phyloP scores from a whole-genome alignment of 1,140 invertebrate species.

The Brachystomella parvula region DNA sequence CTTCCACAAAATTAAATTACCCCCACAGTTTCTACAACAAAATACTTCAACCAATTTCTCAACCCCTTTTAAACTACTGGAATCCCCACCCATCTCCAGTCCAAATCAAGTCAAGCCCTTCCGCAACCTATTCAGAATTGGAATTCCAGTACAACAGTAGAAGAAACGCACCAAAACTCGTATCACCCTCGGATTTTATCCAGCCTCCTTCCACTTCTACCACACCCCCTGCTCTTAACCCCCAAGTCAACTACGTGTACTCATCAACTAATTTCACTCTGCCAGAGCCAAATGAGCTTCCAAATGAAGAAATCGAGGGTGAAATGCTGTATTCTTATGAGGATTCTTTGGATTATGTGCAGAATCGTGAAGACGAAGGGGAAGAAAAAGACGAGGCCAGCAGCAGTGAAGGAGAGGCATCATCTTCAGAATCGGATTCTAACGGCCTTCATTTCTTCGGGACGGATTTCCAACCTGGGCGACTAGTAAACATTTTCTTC shows the following conservation, averaged over 20 bases:
- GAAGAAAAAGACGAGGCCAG: not conserved
- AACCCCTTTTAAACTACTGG: not conserved
- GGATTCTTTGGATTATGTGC: not conserved
- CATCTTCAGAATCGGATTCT: not conserved
- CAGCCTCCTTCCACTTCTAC: not conserved
- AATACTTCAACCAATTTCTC: not conserved
- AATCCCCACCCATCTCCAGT: not conserved
- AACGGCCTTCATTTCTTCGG: conserved; percentile 18
- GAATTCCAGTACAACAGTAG: not conserved
- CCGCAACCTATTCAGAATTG: not conserved
- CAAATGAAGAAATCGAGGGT: not conserved
- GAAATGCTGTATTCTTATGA: not conserved
- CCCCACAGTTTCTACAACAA: not conserved
- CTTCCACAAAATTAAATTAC: not conserved
- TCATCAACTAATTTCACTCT: not conserved
- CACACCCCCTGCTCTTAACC: not conserved
- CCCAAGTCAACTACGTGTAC: not conserved
- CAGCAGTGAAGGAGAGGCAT: not conserved
- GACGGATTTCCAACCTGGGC: conserved; percentile 30
- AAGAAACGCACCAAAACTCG: not conserved
- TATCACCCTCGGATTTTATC: not conserved
- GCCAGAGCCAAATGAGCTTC: not conserved
- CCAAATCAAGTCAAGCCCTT: not conserved
- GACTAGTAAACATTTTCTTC: conserved; percentile 32
- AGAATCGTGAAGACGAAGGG: not conserved